Conservation (phyloP, 2,797 vertebrate species). For the Coluber constrictor region DNA sequence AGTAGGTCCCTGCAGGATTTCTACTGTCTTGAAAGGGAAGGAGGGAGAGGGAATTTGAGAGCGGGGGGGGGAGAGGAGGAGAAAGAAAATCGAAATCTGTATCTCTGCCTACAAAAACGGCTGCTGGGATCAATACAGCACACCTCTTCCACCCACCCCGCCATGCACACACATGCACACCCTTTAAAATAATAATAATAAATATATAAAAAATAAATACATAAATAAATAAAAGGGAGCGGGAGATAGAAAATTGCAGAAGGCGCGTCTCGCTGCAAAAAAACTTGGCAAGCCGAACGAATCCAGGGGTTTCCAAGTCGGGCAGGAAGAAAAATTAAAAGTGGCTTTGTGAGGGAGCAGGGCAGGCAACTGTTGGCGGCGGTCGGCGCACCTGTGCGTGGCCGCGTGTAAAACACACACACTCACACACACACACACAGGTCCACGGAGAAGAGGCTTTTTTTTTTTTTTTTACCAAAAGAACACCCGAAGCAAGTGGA, state of each 20-base stretch:
- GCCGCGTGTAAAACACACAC: constrained; percentile 1
- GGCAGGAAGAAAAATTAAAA: not conserved
- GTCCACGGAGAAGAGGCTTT: not conserved
- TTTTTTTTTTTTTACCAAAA: not conserved
- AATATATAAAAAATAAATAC: too few relatives aligned
- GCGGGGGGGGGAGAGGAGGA: not conserved
- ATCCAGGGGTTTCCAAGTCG: constrained; percentile 58
- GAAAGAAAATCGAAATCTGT: constrained; percentile 5
- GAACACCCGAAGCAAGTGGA: not conserved
- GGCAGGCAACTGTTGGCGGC: not conserved
- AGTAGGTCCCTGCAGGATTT: constrained; percentile 64
- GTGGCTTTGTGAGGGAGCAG: not conserved
- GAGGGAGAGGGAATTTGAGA: not conserved
- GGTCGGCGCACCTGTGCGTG: not conserved
- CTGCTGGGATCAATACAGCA: constrained; percentile 46
- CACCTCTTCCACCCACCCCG: not conserved
- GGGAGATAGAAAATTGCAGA: constrained; percentile 47
- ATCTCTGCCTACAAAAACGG: constrained; percentile 39
- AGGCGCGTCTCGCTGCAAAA: constrained; percentile 66
- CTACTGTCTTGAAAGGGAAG: constrained; percentile 17
- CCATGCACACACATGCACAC: constrained; percentile 1
- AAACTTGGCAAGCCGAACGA: constrained; percentile 68
- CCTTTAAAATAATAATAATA: not conserved
- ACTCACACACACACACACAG: constrained; percentile 19
- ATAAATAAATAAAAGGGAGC: not conserved